Percentiles rank a stretch among this genome's conserved stretches.
These are phyloP conservation scores for Lasiurus cinereus DNA, from an alignment of 2,113 vertebrate genomes.

Conservation along the genomic window DNA sequence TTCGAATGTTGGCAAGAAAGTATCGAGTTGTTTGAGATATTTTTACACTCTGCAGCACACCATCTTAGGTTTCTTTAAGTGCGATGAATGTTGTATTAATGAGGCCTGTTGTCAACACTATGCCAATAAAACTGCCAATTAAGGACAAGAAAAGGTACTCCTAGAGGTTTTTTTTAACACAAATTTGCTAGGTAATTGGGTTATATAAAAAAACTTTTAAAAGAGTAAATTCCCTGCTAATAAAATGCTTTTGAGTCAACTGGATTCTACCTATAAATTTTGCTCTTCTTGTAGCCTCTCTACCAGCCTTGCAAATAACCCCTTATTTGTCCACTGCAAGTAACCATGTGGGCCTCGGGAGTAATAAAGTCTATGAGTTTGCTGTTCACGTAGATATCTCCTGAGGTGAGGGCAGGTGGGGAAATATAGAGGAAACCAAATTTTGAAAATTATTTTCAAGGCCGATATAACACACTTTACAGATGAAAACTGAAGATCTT, in stretches of 20 bases:
- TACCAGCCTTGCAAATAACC: not conserved
- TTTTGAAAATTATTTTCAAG: conserved; percentile 70
- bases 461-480: conserved; percentile 52
- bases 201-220: conserved; percentile 56
- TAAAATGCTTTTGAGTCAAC: conserved; percentile 49
- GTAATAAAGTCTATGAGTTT: not conserved
- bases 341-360: not conserved
- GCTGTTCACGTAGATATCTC: not conserved
- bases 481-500: conserved; percentile 72
- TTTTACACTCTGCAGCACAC: conserved; percentile 58
- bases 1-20: conserved; percentile 79
- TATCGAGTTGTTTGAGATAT: conserved; percentile 61
- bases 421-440: conserved; percentile 50
- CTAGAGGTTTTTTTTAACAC: conserved; percentile 62
- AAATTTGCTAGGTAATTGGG: conserved; percentile 43
- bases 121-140: conserved; percentile 72
- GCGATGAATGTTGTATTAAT: conserved; percentile 79
- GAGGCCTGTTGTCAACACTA: conserved; percentile 72
- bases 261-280: conserved; percentile 21
- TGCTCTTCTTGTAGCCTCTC: not conserved
- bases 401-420: conserved; percentile 48
- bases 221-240: conserved; percentile 57
- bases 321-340: not conserved
- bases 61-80: conserved; percentile 55
- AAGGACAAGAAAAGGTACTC: conserved; percentile 61